Base-by-base conservation (phyloP, 2,113 vertebrate genomes). In the Merops nubicus region DNA sequence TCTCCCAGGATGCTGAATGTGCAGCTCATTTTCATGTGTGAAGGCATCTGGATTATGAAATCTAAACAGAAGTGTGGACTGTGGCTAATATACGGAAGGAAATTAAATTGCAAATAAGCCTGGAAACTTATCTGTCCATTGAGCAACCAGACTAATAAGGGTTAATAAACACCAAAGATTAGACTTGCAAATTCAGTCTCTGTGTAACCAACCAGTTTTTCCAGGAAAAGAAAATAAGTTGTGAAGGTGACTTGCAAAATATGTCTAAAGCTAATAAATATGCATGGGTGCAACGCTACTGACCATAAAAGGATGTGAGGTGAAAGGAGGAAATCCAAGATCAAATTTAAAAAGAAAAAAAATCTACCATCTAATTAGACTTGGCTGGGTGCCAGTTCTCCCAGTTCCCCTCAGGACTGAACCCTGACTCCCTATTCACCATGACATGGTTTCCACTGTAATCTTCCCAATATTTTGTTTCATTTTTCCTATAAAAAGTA, bases 241-340 rank as follows among this genome's bases (percentile, higher is more conserved):
- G 56, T 91, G 92, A 96, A 97, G 95, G 93, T 97, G 97, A 97
- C 94, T 97, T 96, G 96, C 91, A 95, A 95, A 97, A 83, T 92
- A 96, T 34, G 69, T 80, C 75, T 91, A 89, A 81, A 64, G 56
- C 69, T 89, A 88, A 90, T 91, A 94, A 91, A 88, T 93, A 90
- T 87, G 70, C 48, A 89, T 72, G 42, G 72, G 1, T 45, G 8
- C 48, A 48, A 80, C 28, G 28, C 65, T 91, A 36, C 36, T 86
- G 87, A 89, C 91, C 12, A 0, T 96, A 69, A 92, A 93, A 91
- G 70, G 93, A 36, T 83, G 83, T 28, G 72, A 93, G 48, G 73
- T 74, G 81, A 72, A 76, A 84, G 65, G 79, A 85, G 65, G 70
- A 92, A 93, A 94, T 54, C 77, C 63, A 92, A 78, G 60, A 89